A percentile compares a stretch with the other conserved stretches of the same genome.
phyloP scores from a whole-genome alignment of 2,113 vertebrate species.

The Corythoichthys intestinalis region DNA sequence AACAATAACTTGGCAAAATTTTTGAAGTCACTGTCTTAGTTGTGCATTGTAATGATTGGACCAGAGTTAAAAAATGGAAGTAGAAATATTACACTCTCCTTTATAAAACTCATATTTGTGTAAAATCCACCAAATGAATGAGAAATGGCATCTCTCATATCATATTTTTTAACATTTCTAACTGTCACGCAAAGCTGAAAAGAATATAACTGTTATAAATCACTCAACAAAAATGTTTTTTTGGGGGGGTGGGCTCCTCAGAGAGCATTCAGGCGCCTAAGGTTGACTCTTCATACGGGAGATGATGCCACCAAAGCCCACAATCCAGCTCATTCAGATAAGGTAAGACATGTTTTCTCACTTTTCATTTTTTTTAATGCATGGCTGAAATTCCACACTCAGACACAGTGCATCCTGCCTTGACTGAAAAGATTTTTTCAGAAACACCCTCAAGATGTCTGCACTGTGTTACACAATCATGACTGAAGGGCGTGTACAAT shows the following conservation, averaged over 20 bases:
- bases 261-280: slow-evolving; percentile 83
- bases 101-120: background rate
- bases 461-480: slow-evolving; percentile 34
- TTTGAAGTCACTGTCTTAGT: background rate
- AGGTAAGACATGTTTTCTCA: slow-evolving; percentile 66
- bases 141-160: background rate
- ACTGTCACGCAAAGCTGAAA: background rate
- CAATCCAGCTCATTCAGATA: slow-evolving; percentile 65
- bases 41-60: background rate
- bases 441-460: background rate
- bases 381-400: slow-evolving; percentile 11
- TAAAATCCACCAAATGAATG: background rate
- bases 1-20: background rate
- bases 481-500: slow-evolving; percentile 36
- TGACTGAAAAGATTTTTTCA: slow-evolving; percentile 14
- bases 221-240: slow-evolving; percentile 16
- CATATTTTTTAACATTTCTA: background rate
- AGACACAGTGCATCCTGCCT: background rate
- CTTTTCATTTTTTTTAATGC: background rate
- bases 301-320: slow-evolving; percentile 65
- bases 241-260: slow-evolving; percentile 54
- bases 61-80: background rate
- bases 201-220: background rate
- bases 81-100: background rate
- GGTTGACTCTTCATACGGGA: slow-evolving; percentile 83